phyloP scores from a whole-genome alignment of 2,113 vertebrate genomes.

The Eonycteris spelaea region DNA sequence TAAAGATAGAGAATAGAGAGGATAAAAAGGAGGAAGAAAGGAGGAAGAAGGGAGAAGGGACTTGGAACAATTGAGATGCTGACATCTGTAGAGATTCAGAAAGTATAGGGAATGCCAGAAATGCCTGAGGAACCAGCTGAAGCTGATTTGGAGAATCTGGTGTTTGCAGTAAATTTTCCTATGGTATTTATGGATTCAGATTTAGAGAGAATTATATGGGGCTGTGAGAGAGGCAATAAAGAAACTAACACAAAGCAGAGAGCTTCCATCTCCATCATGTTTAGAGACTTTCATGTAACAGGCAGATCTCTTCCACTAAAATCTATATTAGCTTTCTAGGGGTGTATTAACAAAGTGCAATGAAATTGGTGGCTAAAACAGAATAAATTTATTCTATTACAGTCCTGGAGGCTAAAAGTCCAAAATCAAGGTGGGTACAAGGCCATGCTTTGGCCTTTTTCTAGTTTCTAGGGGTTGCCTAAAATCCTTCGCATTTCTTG shows the following conservation, averaged over 20 bases:
- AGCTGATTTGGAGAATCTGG: not conserved
- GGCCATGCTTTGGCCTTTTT: rapidly evolving
- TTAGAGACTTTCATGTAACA: not conserved
- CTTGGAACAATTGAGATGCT: not conserved
- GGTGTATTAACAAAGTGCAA: not conserved
- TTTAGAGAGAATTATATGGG: not conserved
- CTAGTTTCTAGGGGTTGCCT: not conserved
- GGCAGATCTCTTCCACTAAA: not conserved
- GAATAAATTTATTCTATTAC: not conserved
- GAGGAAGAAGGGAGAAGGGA: not conserved
- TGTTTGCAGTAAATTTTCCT: not conserved
- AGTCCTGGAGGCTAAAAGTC: not conserved
- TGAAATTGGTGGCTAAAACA: not conserved
- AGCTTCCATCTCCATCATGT: not conserved
- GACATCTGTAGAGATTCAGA: not conserved
- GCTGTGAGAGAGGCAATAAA: not conserved
- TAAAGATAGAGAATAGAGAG: not conserved
- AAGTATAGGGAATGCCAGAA: not conserved
- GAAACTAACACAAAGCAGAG: not conserved
- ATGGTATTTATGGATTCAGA: not conserved
- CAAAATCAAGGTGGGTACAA: not conserved
- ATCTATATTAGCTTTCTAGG: not conserved
- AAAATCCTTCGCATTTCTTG: not conserved
- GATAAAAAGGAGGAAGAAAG: not conserved
- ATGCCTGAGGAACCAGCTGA: not conserved